phyloP scores from a whole-genome alignment of 2,797 vertebrate species.

The Acrocephalus scirpaceus region DNA sequence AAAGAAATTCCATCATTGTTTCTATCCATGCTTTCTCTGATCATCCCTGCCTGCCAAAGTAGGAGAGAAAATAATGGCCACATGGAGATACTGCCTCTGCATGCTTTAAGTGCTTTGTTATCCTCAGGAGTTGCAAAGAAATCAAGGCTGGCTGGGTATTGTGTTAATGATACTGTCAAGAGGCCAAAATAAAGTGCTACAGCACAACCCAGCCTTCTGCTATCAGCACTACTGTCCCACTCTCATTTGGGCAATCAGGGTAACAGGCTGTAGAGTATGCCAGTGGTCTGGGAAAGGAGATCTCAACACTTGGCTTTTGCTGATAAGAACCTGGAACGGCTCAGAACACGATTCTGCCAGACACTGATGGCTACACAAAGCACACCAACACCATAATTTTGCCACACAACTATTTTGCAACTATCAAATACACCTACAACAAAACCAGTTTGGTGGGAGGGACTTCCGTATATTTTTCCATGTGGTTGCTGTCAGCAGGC shows the following conservation, averaged over 20 bases:
- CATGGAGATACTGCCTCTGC: not conserved
- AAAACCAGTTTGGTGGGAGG: slow-evolving; percentile 43
- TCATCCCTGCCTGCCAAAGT: not conserved
- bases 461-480: slow-evolving; percentile 40
- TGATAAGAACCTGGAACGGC: not conserved
- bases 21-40: not conserved
- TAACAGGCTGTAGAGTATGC: not conserved
- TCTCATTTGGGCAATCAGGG: not conserved
- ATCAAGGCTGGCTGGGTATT: not conserved
- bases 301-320: not conserved
- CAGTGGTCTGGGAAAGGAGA: slow-evolving; percentile 45
- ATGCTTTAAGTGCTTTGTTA: not conserved
- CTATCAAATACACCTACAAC: slow-evolving; percentile 23
- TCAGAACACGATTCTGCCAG: not conserved
- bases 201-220: slow-evolving; percentile 2
- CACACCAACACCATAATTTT: not conserved
- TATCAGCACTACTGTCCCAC: slow-evolving; percentile 1
- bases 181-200: slow-evolving; percentile 30
- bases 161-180: slow-evolving; percentile 26
- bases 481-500: slow-evolving; percentile 40
- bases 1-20: not conserved
- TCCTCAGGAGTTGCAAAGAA: not conserved
- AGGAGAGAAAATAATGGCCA: not conserved
- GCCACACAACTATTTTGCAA: slow-evolving; percentile 30
- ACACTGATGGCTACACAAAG: not conserved